Base-by-base conservation (phyloP, 2,888 invertebrate genomes). In the Oligia fasciuncula region DNA sequence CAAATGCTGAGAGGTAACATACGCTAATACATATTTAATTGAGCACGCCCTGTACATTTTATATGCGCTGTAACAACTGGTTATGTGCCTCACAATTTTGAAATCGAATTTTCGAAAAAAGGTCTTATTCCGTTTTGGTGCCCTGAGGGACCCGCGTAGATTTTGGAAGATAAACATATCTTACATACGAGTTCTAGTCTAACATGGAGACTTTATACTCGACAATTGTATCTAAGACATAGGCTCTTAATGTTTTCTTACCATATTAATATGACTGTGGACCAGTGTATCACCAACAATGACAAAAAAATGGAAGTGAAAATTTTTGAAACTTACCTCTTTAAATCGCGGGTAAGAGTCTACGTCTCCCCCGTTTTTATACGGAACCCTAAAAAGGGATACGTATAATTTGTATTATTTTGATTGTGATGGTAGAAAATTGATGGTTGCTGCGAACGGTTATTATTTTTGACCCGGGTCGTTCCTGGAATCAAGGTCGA, bases 11-110 rank as follows among this genome's bases (percentile, higher is more conserved):
- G 82, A 90, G 89, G 91, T 92, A 93, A 93, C 93, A 93, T 93
- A 93, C 92, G 91, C 93, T 95, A 94, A 95, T 96, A 93, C 94
- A 95, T 95, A 95, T 96, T 95, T 95, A 95, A 96, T 95, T 94
- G 93, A 91, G 87, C 92, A 94, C 94, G 92, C 94, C 94, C 93
- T 91, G 91, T 89, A 92, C 92, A 91, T 93, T 94, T 93, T 93
- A 91, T 91, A 88, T 91, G 89, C 88, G 83, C 85, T 85, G 87
- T 92, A 93, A 93, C 92, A 85, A 93, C 92, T 89, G 91, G 91
- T 90, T 92, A 82, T 87, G 87, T 83, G 79, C 71, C 85, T 86
- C 89, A 87, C 86, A 90, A 90, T 91, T 91, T 91, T 85, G 77
- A 89, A 89, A 86, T 87, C 81, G 76, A 86, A 84, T 82, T 87